Evolutionary conservation across 35 echinoderm and acorn worm species (phyloP), one percentile per base, ranked within the genome.

Genomic region (Lytechinus pictus): DNA sequence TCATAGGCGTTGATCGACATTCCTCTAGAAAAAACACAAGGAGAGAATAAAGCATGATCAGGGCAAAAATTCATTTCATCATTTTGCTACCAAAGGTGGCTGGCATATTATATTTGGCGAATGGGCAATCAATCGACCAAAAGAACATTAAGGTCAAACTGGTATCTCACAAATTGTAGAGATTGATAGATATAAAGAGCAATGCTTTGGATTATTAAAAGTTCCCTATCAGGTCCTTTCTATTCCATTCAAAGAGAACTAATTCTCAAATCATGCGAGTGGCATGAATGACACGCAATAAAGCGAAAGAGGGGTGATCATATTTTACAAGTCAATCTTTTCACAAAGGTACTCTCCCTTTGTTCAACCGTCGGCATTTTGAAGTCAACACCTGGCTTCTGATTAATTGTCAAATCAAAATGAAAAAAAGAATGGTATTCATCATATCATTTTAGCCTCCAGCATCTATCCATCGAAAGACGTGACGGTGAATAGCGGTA

Each of bases 331-430:
- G 66, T 79, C 66, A 79, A 79, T 14, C 66, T 79, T 79, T 79
- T 79, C 66, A 79, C 66, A 79, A 79, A 24, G 66, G 66, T n/a
- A 79, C 66, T 79, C n/a, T 24, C 21, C 66, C 66, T 79, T 79
- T 79, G 66, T 79, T 79, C 56, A 79, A n/a, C 66, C 16, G 66
- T 79, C 66, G 66, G 66, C 66, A 79, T 79, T 79, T 79, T 79
- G 66, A 79, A 79, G 66, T 24, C 66, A 79, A 79, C 66, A 79
- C 66, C 66, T 79, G 66, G 66, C 66, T 79, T n/a, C 66, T 79
- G 66, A 79, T 79, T 79, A 79, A 79, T 79, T 79, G 66, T 79
- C 16, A 79, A 79, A 79, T 79, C 66, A 79, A 79, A 79, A 79
- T 79, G 61, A 71, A 79, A 79, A 79, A 79, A 79, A 79, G 21